Evolutionary conservation across 1,140 invertebrate species (phyloP), one percentile per base, ranked within the genome.

Genomic region (Mycetomoellerius zeteki): DNA sequence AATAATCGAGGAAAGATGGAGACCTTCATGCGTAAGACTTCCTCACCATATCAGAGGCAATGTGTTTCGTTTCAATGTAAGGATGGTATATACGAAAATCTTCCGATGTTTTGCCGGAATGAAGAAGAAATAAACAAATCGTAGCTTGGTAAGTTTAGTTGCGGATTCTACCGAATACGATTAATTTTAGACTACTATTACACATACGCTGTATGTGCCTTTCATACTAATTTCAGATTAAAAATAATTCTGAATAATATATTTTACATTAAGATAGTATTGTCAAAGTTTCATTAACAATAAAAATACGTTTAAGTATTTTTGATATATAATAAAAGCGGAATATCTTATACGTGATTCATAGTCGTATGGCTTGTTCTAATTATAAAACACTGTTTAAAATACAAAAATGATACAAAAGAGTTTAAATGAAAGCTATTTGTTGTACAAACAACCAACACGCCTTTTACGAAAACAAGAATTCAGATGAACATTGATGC

Each of bases 21-120:
- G 50, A 58, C 0, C 30, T 50, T 77, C 21, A 8, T 14, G 1
- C 10, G 12, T 21, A 47, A 8, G 37, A 69, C 8, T 80, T 67
- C 19, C 50, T 65, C n/a, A 21, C 21, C 43, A 47, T 30, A 62
- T 77, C 58, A 37, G 52, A 73, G 72, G 88, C 88, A 90, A 89
- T 21, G 88, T 90, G 89, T 87, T 90, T 89, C 62, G 50, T 89
- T 64, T 90, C 89, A 78, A 52, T 14, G 87, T 73, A 73, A 64
- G 50, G 50, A 43, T 14, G 0, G 27, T 54, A 50, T 67, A 78
- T 58, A 60, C n/a, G 47, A 56, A 56, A 58, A 87, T 87, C 54
- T 56, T 21, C 14, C 47, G 30, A 56, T 85, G 75, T 85, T 85
- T 85, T 85, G 27, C 14, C 1, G 37, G 12, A 43, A 60, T 8